These are phyloP conservation scores for Eucriotettix oculatus DNA, from an alignment of 2,888 invertebrate genomes.

Conservation along the genomic window DNA sequence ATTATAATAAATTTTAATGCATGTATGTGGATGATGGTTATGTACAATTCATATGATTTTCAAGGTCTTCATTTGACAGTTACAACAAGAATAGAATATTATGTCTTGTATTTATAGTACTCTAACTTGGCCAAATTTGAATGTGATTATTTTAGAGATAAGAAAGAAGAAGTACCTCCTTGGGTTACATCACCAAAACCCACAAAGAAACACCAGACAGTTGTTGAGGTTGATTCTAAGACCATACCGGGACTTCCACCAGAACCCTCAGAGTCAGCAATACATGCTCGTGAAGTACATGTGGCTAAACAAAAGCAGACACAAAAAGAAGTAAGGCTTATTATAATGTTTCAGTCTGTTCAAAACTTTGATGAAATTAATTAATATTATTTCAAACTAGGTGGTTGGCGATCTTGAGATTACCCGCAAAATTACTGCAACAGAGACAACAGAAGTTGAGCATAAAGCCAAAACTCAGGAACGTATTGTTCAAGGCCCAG, in stretches of 20 bases:
- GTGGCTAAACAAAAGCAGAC: conserved; percentile 75
- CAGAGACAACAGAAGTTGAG: conserved; percentile 82
- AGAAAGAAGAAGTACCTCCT: background rate
- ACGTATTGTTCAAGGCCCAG: conserved; percentile 67
- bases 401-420: conserved; percentile 74
- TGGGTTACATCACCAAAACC: background rate
- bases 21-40: too few relatives aligned
- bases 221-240: conserved; percentile 12
- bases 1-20: too few relatives aligned
- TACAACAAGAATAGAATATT: too few relatives aligned
- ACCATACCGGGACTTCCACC: conserved; percentile 24
- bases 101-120: too few relatives aligned
- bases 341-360: too few relatives aligned
- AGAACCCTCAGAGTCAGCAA: conserved; percentile 65
- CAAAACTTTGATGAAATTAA: background rate
- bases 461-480: conserved; percentile 80
- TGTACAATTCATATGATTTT: too few relatives aligned
- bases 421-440: conserved; percentile 79
- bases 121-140: too few relatives aligned
- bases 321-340: conserved; percentile 50
- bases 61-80: too few relatives aligned
- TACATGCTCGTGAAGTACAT: conserved; percentile 78
- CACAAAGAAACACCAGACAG: conserved; percentile 1
- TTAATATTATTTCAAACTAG: conserved; percentile 12
- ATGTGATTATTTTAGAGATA: background rate